Base-by-base conservation (phyloP, 2,797 vertebrate species). In the Gymnocypris eckloni region DNA sequence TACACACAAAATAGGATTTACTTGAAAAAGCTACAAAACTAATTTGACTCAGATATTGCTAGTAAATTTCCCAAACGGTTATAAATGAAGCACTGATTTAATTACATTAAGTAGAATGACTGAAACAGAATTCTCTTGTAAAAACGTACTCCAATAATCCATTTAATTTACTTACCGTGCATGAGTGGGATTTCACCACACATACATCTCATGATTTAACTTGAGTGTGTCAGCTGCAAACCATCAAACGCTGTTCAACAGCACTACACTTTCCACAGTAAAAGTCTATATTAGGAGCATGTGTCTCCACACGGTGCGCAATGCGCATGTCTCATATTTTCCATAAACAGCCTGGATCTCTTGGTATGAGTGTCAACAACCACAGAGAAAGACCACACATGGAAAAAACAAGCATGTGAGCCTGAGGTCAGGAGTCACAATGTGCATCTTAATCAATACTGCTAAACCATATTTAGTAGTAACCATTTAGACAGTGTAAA, bases 201-300 rank as follows among this genome's bases (percentile, higher is more conserved):
- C 25, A 70, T 48, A 16, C 45, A 79, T 45, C 45, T 59, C 22
- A n/a, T 79, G 76, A 37, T 41, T 66, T 25, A 66, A 80, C 41
- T 20, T 1, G 25, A 69, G 61, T 50, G 16, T 70, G 79, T 37
- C 79, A 83, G 66, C 28, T 10, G 67, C 39, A 67, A 85, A 75
- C 41, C n/a, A 54, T 73, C 52, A 37, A 67, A 43, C 64, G 33
- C 50, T 48, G 4, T 50, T 71, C 8, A 5, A 79, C 70, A 48
- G 77, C 78, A 25, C 48, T 66, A 64, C 59, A 41, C 66, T 70
- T 71, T 79, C 48, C 73, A 82, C 64, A 70, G 80, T 78, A 70
- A 88, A 88, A 84, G 28, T 43, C 79, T 86, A 80, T 88, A 79
- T 89, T 79, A 76, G 73, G 81, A 85, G n/a, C 85, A 85, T 2